Percentiles rank a stretch among this genome's conserved stretches.
Conservation (phyloP, 2,797 vertebrate species). For the Pristis pectinata region DNA sequence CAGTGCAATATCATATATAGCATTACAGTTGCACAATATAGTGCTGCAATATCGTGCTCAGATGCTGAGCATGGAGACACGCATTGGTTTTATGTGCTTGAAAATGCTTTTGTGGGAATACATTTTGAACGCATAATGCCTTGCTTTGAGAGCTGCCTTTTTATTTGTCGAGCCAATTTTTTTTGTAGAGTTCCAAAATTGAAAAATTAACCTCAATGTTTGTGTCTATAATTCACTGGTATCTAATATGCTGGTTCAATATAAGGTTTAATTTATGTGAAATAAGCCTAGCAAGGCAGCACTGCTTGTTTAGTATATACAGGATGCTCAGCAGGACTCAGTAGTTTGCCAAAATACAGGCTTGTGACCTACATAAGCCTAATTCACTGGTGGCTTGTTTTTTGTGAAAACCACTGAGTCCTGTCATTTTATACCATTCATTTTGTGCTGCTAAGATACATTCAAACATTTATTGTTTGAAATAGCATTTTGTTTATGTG, state of each 20-base stretch:
- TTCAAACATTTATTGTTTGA: background rate
- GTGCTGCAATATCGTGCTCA: background rate
- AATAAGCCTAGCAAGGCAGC: background rate
- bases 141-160: background rate
- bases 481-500: background rate
- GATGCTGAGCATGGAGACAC: background rate
- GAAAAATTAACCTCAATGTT: background rate
- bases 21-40: background rate
- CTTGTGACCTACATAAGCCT: background rate
- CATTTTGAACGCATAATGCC: background rate
- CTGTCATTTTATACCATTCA: background rate
- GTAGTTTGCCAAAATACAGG: background rate
- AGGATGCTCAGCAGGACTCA: background rate
- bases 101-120: background rate
- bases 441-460: background rate
- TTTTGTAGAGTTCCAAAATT: background rate
- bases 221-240: background rate
- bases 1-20: background rate
- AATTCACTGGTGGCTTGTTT: background rate
- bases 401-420: constrained; percentile 1
- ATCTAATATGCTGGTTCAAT: background rate
- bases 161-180: background rate
- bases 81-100: background rate
- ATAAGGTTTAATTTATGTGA: background rate
- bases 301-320: background rate